These are phyloP conservation scores for Hetaerina titia DNA, from an alignment of 2,888 invertebrate species.

Conservation along the genomic window DNA sequence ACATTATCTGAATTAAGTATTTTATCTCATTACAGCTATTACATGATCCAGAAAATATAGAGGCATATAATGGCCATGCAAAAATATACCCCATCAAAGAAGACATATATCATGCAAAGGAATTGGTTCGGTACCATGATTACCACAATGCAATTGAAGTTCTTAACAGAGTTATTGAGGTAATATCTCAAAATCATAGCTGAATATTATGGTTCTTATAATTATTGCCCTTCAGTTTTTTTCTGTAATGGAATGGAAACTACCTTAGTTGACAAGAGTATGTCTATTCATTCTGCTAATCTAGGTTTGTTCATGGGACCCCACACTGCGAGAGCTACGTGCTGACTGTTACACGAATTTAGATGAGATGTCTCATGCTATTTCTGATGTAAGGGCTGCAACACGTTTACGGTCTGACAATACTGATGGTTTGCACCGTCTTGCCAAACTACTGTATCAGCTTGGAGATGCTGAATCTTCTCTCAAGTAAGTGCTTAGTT, in stretches of 20 bases:
- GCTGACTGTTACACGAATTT: constrained; percentile 90
- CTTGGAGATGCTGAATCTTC: constrained; percentile 95
- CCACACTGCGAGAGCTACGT: constrained; percentile 88
- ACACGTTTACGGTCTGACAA: constrained; percentile 96
- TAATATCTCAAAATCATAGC: constrained; percentile 71
- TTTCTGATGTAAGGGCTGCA: constrained; percentile 93
- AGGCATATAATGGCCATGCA: constrained; percentile 82
- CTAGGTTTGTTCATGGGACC: constrained; percentile 92
- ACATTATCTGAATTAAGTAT: constrained; percentile 19
- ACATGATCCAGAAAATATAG: constrained; percentile 87
- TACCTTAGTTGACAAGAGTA: no score
- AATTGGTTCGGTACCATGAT: constrained; percentile 78
- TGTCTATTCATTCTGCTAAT: constrained; percentile 69
- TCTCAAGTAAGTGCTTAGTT: constrained; percentile 82
- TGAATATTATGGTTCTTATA: constrained; percentile 20
- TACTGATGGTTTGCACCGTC: constrained; percentile 89
- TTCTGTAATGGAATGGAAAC: not conserved
- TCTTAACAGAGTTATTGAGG: constrained; percentile 85
- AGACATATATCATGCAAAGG: constrained; percentile 83
- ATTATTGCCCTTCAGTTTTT: constrained; percentile 18
- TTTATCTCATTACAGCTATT: constrained; percentile 78
- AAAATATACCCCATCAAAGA: constrained; percentile 83
- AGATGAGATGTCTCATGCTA: constrained; percentile 91
- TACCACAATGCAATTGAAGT: constrained; percentile 83
- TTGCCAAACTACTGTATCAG: constrained; percentile 92